Conservation (phyloP, 1,140 invertebrate genomes). For the Panagrolaimus sp. region DNA sequence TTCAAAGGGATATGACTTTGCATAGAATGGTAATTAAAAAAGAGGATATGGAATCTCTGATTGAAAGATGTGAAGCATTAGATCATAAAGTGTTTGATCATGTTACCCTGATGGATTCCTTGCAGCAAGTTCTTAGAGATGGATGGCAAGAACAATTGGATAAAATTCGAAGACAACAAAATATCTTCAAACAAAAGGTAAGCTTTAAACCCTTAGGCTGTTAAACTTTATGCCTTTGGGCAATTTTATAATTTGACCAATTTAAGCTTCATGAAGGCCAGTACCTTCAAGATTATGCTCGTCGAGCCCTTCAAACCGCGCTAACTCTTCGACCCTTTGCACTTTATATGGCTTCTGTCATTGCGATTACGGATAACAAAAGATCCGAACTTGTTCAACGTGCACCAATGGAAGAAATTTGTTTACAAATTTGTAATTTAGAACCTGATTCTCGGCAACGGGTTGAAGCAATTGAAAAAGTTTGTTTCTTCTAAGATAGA, state of each 20-base stretch:
- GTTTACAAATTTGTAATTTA: conserved; percentile 50
- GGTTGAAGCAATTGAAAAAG: conserved; percentile 54
- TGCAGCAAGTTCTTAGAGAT: conserved; percentile 45
- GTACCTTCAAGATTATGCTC: conserved; percentile 44
- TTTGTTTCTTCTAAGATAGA: neutral
- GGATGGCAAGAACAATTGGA: conserved; percentile 53
- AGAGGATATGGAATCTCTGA: conserved; percentile 38
- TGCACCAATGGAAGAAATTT: conserved; percentile 59
- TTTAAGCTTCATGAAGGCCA: conserved; percentile 36
- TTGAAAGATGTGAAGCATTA: conserved; percentile 45
- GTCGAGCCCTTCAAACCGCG: conserved; percentile 33
- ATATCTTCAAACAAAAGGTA: conserved; percentile 39
- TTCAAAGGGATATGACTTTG: conserved; percentile 54
- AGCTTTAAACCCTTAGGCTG: too few relatives aligned
- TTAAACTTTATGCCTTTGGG: too few relatives aligned
- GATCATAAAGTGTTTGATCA: conserved; percentile 36
- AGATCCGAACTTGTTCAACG: conserved; percentile 32
- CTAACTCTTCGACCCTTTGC: conserved; percentile 51
- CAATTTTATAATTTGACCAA: too few relatives aligned
- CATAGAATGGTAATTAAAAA: conserved; percentile 45
- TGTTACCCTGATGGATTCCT: conserved; percentile 31
- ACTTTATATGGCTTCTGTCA: conserved; percentile 39
- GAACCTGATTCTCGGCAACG: conserved; percentile 47
- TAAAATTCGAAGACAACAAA: conserved; percentile 45
- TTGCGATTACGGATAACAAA: conserved; percentile 38